Evolutionary conservation across 2,888 invertebrate species (phyloP), one percentile per base, ranked within the genome.

Genomic region (Apodemia duryi): DNA sequence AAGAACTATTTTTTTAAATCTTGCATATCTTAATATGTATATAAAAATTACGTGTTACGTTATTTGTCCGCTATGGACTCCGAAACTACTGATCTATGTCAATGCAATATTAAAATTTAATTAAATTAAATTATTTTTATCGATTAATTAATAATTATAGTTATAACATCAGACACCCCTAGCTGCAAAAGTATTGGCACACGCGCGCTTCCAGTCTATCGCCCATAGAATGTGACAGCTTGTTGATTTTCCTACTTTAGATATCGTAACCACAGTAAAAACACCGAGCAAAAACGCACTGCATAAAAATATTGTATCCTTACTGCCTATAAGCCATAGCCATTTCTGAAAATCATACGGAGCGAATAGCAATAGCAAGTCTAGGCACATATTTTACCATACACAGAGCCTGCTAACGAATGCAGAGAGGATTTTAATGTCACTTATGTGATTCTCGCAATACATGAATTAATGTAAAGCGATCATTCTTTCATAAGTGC

Each of bases 261-360:
- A 86, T 82, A 82, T 83, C 82, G 46, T 46, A 13, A 46, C 13
- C 86, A 82, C 77, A 76, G 82, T 86, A 91, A 91, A 91, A 91
- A 91, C 88, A 70, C 82, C 75, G 75, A 84, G 84, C 86, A 88
- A 91, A 91, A 90, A 91, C 86, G 79, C 62, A 79, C 77, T 71
- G 86, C 85, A 91, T 91, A 91, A 90, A 91, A 91, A 91, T 91
- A 91, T 91, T 90, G 90, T 86, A 90, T 88, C 86, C 88, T 83
- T 84, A 80, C 81, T 82, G 82, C 82, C 77, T 86, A 88, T 91
- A 88, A 80, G 83, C 81, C 77, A 78, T 81, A 77, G 83, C 88
- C 91, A 86, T 89, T 91, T 91, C 91, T 91, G 91, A 91, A 90
- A 91, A 91, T 91, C 91, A 91, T 90, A 90, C 91, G 90, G 90